These are phyloP conservation scores for Ichneumoninae sp. DNA, from an alignment of 2,888 invertebrate species.

Conservation along the genomic window DNA sequence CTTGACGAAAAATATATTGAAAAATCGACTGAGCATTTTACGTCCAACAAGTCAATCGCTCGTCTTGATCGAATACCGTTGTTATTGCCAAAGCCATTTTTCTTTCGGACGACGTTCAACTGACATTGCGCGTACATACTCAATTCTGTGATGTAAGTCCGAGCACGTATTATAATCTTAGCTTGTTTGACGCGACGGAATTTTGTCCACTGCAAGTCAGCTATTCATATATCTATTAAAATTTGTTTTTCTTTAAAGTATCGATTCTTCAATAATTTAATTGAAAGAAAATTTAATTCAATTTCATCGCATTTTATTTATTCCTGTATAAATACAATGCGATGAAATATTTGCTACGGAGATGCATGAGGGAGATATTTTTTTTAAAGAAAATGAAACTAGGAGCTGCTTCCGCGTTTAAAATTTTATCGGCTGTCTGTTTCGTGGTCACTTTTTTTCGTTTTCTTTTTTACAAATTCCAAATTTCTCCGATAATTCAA, in stretches of 20 bases:
- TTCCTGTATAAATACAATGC: background rate
- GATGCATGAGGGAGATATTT: background rate
- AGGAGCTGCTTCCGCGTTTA: background rate
- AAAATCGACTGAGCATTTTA: slow-evolving; percentile 45
- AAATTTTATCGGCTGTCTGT: background rate
- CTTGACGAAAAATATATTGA: background rate
- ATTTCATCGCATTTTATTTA: background rate
- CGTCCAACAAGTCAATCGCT: slow-evolving; percentile 58
- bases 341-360: background rate
- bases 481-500: background rate
- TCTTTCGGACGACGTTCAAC: slow-evolving; percentile 2
- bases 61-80: slow-evolving; percentile 56
- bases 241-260: too few species aligned
- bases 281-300: background rate
- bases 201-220: too few species aligned
- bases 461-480: background rate
- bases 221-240: too few species aligned
- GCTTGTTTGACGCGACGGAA: background rate
- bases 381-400: background rate
- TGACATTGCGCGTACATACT: background rate
- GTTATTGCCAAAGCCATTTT: slow-evolving; percentile 60
- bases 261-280: background rate
- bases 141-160: slow-evolving; percentile 55
- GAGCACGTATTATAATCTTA: background rate
- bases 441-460: background rate